Evolutionary conservation across 2,888 invertebrate species (phyloP).

Genomic region (Pterobdella sp.): DNA sequence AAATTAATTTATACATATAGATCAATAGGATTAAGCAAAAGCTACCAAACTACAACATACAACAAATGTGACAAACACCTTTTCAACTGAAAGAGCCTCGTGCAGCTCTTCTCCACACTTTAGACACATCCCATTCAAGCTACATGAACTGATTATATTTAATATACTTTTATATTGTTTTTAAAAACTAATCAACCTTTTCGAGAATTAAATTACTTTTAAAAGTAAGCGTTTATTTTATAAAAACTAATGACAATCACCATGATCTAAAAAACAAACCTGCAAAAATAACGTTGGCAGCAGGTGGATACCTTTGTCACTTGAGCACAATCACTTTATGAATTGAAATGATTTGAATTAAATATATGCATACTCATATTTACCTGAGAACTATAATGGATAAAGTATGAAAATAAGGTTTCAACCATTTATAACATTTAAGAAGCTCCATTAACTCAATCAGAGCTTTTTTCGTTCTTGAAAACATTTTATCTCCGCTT

Average conservation of each 20-base stretch:
- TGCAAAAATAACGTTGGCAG: constrained; percentile 16
- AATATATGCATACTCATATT: not conserved
- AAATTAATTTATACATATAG: no score
- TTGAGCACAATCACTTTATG: not conserved
- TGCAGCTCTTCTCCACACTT: not conserved
- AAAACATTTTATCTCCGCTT: not conserved
- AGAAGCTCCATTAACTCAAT: not conserved
- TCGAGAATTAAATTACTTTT: not conserved
- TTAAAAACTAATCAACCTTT: not conserved
- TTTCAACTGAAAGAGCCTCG: not conserved
- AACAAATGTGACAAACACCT: no score
- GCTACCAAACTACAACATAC: no score
- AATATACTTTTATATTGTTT: not conserved
- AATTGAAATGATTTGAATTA: not conserved
- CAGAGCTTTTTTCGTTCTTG: not conserved
- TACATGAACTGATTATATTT: not conserved
- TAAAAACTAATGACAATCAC: not conserved
- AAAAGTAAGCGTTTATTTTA: not conserved
- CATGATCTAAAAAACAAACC: not conserved
- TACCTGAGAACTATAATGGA: not conserved
- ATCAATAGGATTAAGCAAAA: no score
- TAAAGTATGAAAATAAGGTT: not conserved
- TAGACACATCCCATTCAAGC: not conserved
- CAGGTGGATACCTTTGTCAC: not conserved
- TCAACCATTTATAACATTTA: constrained; percentile 2